A percentile compares a stretch with the other conserved stretches of the same genome.
Conservation (phyloP, 2,113 vertebrate species). For the Zosterops lateralis region DNA sequence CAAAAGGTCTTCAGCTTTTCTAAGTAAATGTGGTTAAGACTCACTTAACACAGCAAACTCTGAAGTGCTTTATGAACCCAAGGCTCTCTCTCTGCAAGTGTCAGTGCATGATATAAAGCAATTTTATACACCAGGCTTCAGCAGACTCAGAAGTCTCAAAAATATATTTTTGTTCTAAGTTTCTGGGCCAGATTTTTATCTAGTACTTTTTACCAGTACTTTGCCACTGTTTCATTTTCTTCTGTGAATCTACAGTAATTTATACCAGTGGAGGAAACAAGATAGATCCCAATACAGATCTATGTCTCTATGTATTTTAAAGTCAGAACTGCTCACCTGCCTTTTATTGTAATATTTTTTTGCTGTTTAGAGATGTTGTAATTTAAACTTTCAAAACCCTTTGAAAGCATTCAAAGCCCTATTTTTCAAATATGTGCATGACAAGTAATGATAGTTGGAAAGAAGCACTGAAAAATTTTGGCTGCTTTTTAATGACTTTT, state of each 20-base stretch:
- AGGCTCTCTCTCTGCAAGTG: conserved; percentile 53
- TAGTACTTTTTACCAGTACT: neutral
- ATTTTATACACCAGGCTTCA: neutral
- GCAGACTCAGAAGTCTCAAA: neutral
- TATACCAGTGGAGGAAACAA: conserved; percentile 24
- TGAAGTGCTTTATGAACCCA: conserved; percentile 63
- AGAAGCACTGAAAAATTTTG: conserved; percentile 31
- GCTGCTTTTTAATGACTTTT: conserved; percentile 18
- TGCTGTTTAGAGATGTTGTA: neutral
- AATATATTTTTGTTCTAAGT: neutral
- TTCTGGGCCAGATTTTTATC: conserved; percentile 11
- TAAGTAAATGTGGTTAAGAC: neutral
- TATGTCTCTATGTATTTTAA: neutral
- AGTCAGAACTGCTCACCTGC: neutral
- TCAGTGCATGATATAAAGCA: conserved; percentile 53
- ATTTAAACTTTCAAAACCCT: neutral
- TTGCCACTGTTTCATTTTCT: neutral
- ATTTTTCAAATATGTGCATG: neutral
- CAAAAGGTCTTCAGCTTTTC: neutral
- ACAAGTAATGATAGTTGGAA: neutral
- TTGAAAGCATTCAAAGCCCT: neutral
- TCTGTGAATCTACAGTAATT: neutral
- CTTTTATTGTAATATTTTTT: neutral
- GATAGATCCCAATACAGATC: neutral
- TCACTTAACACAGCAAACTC: conserved; percentile 16